Percentiles rank a stretch among this genome's conserved stretches.
Evolutionary conservation across 2,888 invertebrate species (phyloP).

Genomic region (Watsonalla cultraria): DNA sequence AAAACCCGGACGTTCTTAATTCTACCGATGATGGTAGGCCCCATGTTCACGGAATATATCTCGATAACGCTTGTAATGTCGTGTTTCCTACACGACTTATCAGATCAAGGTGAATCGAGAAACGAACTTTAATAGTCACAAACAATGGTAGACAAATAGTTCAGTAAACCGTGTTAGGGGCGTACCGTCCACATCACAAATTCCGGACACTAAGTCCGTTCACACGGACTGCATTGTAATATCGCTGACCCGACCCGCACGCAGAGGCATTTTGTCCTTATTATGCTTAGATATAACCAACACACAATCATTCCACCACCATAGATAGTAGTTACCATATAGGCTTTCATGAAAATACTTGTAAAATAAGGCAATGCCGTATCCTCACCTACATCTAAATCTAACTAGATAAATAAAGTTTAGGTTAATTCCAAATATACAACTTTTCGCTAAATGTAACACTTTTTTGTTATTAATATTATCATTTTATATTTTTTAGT

Average conservation of each 20-base stretch:
- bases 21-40: too few relatives aligned
- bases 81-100: background rate
- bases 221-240: slow-evolving; percentile 63
- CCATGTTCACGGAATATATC: too few relatives aligned
- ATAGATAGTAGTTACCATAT: background rate
- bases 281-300: slow-evolving; percentile 12
- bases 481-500: too few relatives aligned
- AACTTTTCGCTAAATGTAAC: too few relatives aligned
- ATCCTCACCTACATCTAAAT: too few relatives aligned
- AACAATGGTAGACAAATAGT: slow-evolving; percentile 17
- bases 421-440: too few relatives aligned
- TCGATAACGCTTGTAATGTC: too few relatives aligned
- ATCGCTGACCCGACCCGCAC: slow-evolving; percentile 33
- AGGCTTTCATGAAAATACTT: too few relatives aligned
- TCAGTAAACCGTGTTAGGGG: slow-evolving; percentile 45
- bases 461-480: too few relatives aligned
- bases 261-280: slow-evolving; percentile 49
- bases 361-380: too few relatives aligned
- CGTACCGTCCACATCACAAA: slow-evolving; percentile 48
- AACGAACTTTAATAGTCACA: background rate
- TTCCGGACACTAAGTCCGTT: slow-evolving; percentile 46
- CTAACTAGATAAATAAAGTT: too few relatives aligned
- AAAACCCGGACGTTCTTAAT: too few relatives aligned
- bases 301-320: background rate
- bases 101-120: background rate